Evolutionary conservation across 2,888 invertebrate species (phyloP), one percentile per base, ranked within the genome.

Genomic region (Hermaeophaga mercurialis): DNA sequence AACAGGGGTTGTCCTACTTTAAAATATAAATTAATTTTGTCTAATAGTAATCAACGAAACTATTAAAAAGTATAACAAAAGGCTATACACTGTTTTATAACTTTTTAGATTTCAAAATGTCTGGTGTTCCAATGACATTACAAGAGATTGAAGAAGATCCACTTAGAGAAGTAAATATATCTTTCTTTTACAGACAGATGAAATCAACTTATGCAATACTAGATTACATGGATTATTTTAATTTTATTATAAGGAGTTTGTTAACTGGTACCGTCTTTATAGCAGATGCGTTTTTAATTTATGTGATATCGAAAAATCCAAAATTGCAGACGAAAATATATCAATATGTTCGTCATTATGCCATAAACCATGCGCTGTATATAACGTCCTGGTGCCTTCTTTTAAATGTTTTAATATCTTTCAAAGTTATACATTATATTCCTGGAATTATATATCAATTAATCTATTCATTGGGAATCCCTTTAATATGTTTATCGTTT

Each of bases 131-230:
- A 8, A 28, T 28, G 9, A 2, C 9, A 9, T 3, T 9, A 28
- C 6, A 28, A 28, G 2, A 9, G 36, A 1, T 19, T 1, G 41
- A 41, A 14, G 15, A 39, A 7, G 33, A 22, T 11, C 33, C 31
- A 6, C 5, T 46, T 1, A 6, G 14, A n/a, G 22, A 56, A 9
- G 9, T 11, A 28, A 17, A 41, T 24, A 9, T 36, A 22, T 15
- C 38, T 31, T 48, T 22, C 19, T 39, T 45, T 7, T 18, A 56
- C 43, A 33, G 54, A 44, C 41, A 52, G 43, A 48, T 50, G 44
- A 7, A 28, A 28, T 28, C 49, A 0, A 36, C 39, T 6, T 18
- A 50, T 1, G 33, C 28, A 26, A 36, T 26, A 5, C 14, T 36
- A 12, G 22, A 48, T n/a, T 19, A 44, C 18, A 17, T 41, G 14